phyloP scores from a whole-genome alignment of 2,888 invertebrate species.

The Euclidia mi region DNA sequence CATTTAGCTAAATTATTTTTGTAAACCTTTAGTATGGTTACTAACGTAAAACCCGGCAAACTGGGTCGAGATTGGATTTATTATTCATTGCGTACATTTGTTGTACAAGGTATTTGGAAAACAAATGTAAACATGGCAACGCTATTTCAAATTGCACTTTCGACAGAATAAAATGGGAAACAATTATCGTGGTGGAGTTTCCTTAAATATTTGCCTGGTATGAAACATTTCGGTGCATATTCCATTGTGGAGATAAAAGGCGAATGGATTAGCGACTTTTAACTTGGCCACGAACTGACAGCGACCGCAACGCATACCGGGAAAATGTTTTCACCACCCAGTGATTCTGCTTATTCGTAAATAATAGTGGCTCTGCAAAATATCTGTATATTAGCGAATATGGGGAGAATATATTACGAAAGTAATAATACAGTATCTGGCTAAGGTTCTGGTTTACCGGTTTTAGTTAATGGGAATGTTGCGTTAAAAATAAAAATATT shows the following conservation, averaged over 20 bases:
- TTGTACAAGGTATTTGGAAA: background rate
- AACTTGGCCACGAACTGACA: conserved; percentile 62
- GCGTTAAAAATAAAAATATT: no score
- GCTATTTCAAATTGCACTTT: conserved; percentile 15
- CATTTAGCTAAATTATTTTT: background rate
- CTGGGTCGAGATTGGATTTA: background rate
- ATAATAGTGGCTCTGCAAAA: background rate
- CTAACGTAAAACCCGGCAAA: no score
- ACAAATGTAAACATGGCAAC: conserved; percentile 4
- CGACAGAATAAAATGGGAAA: conserved; percentile 17
- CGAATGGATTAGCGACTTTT: conserved; percentile 84
- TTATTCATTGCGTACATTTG: background rate
- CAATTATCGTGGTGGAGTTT: conserved; percentile 57
- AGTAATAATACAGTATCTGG: no score
- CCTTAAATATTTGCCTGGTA: conserved; percentile 59
- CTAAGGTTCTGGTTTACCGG: no score
- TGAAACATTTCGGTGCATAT: conserved; percentile 67
- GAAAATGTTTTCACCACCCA: conserved; percentile 32
- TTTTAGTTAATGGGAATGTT: no score
- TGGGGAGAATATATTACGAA: no score
- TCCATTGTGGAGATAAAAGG: conserved; percentile 69
- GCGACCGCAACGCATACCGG: conserved; percentile 45
- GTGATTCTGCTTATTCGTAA: conserved; percentile 14
- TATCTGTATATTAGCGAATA: no score
- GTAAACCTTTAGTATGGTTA: no score